Base-by-base conservation (phyloP, 2,113 vertebrate genomes). In the Pelvicachromis taeniatus region DNA sequence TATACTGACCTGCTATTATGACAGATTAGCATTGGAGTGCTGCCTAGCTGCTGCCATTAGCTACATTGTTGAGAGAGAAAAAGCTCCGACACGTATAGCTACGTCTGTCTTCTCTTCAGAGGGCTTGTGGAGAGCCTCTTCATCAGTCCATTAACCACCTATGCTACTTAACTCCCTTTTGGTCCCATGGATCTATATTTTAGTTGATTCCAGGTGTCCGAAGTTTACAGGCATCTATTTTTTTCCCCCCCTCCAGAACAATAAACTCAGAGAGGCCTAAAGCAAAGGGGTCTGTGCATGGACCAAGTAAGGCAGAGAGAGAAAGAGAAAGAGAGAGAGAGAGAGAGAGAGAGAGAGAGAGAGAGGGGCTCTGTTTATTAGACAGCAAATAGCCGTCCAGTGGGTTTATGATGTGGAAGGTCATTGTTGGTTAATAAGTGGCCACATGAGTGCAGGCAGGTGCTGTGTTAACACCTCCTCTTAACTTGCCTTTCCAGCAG, bases 391-490 rank as follows among this genome's bases (percentile, higher is more conserved):
- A 96, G 95, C 93, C 65, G 88, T 89, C 91, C 92, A 92, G 94
- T 94, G 92, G 93, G 93, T 96, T 97, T 96, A 96, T 95, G 96
- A 95, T 95, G 94, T 96, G 93, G 95, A 96, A 96, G 96, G 96
- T 96, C 96, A 96, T 95, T 96, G 96, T 95, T 97, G 96, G 96
- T 96, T 96, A 96, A 96, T 96, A 96, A 96, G 95, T 96, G 95
- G 92, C 96, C 91, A 93, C 94, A 95, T 95, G 95, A 96, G 95
- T 96, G 96, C 93, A 94, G 94, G 94, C 95, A 96, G 96, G 96
- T 96, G 95, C 95, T 96, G 94, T 95, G 96, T 97, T 97, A 97
- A 96, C 96, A 96, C 96, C 95, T 96, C 94, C 94, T 95, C 95
- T 95, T 95, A 92, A 96, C 95, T 91, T 89, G 91, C 90, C 91